phyloP scores from a whole-genome alignment of 1,140 invertebrate species.

The Cepaea nemoralis region DNA sequence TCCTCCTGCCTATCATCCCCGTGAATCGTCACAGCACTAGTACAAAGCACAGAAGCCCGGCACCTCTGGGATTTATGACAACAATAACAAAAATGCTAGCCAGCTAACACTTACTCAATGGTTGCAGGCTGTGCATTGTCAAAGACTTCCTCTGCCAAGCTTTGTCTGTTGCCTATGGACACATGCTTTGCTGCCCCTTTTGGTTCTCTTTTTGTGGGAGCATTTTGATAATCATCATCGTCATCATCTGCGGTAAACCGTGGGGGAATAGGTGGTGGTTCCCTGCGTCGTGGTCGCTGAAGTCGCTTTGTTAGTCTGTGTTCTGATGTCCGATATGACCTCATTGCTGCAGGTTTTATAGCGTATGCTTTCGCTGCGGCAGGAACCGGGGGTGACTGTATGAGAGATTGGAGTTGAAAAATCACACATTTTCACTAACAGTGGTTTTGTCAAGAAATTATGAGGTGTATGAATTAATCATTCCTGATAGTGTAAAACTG shows the following conservation, averaged over 20 bases:
- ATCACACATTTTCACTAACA: not conserved
- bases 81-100: no score
- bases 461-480: no score
- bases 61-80: no score
- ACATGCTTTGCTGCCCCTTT: not conserved
- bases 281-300: conserved; percentile 18
- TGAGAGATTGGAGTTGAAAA: not conserved
- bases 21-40: no score
- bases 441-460: no score
- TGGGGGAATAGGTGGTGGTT: not conserved
- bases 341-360: not conserved
- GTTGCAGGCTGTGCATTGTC: not conserved
- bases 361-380: not conserved
- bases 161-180: not conserved
- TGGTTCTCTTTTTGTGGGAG: not conserved
- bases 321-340: conserved; percentile 14
- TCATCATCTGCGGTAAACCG: not conserved
- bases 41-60: no score
- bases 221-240: conserved; percentile 8
- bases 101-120: not conserved
- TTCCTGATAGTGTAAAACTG: no score
- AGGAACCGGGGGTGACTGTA: not conserved
- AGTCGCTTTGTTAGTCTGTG: conserved; percentile 19
- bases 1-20: no score
- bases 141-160: conserved; percentile 5